Percentiles rank a stretch among this genome's conserved stretches.
phyloP scores from a whole-genome alignment of 2,113 vertebrate species.

The Trogon melanurus region DNA sequence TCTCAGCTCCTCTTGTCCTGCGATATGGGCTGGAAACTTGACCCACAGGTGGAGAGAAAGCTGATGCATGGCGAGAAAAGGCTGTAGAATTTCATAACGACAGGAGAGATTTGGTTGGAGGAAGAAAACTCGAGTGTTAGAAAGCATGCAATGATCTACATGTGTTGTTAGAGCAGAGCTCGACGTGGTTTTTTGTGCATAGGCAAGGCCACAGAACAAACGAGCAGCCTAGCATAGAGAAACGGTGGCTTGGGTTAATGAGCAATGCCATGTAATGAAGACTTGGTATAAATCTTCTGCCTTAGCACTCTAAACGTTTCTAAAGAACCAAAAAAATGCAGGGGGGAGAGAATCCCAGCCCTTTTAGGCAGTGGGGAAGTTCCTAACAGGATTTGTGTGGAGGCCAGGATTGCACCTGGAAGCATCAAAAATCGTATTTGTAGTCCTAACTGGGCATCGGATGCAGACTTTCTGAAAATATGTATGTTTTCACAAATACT shows the following conservation, averaged over 20 bases:
- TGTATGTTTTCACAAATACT: neutral
- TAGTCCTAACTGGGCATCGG: neutral
- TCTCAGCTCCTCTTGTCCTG: neutral
- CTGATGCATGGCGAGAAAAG: neutral
- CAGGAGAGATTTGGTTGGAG: neutral
- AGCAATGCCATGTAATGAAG: neutral
- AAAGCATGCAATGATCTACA: neutral
- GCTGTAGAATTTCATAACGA: fast-evolving
- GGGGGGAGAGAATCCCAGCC: neutral
- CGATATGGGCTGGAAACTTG: neutral
- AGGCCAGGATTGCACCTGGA: neutral
- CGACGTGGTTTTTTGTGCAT: neutral
- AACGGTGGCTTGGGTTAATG: constrained; percentile 14
- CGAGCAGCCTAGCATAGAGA: neutral
- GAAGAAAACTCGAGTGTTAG: neutral
- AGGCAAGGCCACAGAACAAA: neutral
- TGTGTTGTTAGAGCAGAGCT: neutral
- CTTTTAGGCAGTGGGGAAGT: neutral
- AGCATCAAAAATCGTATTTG: neutral
- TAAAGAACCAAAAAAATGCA: neutral
- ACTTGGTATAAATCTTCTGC: neutral
- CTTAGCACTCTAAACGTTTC: neutral
- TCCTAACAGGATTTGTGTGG: neutral
- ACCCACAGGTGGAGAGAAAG: neutral
- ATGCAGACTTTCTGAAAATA: neutral